These are phyloP conservation scores for Zalophus californianus DNA, from an alignment of 2,797 vertebrate genomes.

Conservation along the genomic window DNA sequence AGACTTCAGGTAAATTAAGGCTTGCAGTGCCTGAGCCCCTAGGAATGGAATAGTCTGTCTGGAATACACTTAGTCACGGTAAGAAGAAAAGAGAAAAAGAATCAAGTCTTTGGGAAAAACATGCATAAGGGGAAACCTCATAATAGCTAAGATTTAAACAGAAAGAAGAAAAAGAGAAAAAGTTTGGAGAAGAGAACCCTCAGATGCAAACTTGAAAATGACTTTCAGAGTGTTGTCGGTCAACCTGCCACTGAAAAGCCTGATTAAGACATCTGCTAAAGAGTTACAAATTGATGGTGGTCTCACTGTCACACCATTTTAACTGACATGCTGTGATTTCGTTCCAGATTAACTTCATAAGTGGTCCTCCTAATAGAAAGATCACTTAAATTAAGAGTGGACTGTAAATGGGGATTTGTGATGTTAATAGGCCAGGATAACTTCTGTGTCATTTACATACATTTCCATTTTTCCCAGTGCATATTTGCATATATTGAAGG, in stretches of 20 bases:
- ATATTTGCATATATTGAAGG: slow-evolving; percentile 77
- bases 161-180: slow-evolving; percentile 49
- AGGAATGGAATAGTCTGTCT: neutral
- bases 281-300: slow-evolving; percentile 73
- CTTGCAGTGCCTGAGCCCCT: neutral
- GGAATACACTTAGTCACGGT: slow-evolving; percentile 5
- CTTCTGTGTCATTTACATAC: slow-evolving; percentile 81
- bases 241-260: slow-evolving; percentile 56
- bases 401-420: slow-evolving; percentile 80
- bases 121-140: neutral
- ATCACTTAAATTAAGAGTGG: slow-evolving; percentile 82
- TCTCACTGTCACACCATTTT: slow-evolving; percentile 77
- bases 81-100: slow-evolving; percentile 60
- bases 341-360: slow-evolving; percentile 84
- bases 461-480: slow-evolving; percentile 79
- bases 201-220: slow-evolving; percentile 75
- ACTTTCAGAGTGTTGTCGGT: slow-evolving; percentile 67
- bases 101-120: neutral
- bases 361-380: slow-evolving; percentile 78
- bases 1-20: slow-evolving; percentile 62
- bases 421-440: slow-evolving; percentile 78
- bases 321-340: slow-evolving; percentile 83
- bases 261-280: slow-evolving; percentile 83
- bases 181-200: slow-evolving; percentile 50
- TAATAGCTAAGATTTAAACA: slow-evolving; percentile 56